Evolutionary conservation across 2,888 invertebrate genomes (phyloP), one percentile per base, ranked within the genome.

Genomic region (Penaeus monodon): DNA sequence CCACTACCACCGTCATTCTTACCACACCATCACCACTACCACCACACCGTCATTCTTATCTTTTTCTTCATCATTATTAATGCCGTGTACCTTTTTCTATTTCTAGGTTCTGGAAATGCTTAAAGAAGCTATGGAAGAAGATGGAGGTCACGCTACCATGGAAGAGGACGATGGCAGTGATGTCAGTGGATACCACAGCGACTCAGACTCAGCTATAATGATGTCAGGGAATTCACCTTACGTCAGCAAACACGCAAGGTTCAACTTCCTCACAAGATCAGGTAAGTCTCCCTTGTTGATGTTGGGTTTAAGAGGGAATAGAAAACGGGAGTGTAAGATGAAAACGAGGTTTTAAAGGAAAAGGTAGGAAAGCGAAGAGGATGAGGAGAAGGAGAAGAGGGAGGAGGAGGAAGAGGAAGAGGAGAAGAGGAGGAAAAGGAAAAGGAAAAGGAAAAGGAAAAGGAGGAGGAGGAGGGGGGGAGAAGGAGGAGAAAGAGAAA

Each of bases 161-260:
- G 91, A 91, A 27, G 93, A 93, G 83, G 92, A 92, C 91, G 91
- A 92, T 91, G 94, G 94, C 91, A 96, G 96, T 91, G 96, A 97
- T 91, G 92, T 93, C 88, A 93, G 93, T 90, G 96, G 96, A 27
- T 97, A 97, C 92, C 96, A 97, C 91, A 96, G 96, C 0, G 97
- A 96, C 92, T 95, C 95, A 29, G 96, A 96, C 91, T 93, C 93
- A 29, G 93, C 93, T 85, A 93, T 93, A 88, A 93, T 93, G 93
- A 91, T 90, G 70, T 93, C 93, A 6, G 93, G 93, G 29, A 93
- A 93, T 90, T 93, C 93, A 0, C 93, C 93, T 6, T 93, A 92
- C 90, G 92, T 93, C 89, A 92, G 92, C 90, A 93, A 93, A 81
- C 91, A 93, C 85, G 93, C 93, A 49, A 91, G 93, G n/a, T 93